These are phyloP conservation scores for Thera obeliscata DNA, from an alignment of 2,888 invertebrate genomes.

Conservation along the genomic window DNA sequence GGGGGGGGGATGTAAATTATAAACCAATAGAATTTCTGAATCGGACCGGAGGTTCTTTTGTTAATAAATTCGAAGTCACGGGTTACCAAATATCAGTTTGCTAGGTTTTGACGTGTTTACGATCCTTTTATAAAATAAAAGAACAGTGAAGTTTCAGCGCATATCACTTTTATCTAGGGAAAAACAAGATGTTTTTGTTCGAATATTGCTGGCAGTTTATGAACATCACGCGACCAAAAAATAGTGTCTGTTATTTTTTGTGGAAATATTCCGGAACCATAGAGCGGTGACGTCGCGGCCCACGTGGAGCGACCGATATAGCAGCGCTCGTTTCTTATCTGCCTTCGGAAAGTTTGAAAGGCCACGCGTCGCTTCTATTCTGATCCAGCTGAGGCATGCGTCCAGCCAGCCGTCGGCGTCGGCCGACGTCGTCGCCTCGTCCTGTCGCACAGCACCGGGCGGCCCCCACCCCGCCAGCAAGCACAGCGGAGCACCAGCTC, in stretches of 20 bases:
- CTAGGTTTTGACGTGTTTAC: too few species aligned
- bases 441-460: too few species aligned
- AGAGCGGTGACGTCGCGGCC: constrained; percentile 12
- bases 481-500: too few species aligned
- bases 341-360: constrained; percentile 4
- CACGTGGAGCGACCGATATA: constrained; percentile 37
- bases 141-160: too few species aligned
- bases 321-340: constrained; percentile 20
- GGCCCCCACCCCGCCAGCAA: too few species aligned
- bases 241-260: constrained; percentile 3
- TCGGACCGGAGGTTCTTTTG: too few species aligned
- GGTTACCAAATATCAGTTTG: too few species aligned
- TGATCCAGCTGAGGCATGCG: constrained; percentile 1
- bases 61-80: too few species aligned
- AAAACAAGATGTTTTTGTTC: neutral
- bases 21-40: too few species aligned
- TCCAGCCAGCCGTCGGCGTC: neutral
- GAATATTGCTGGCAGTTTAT: neutral
- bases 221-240: neutral
- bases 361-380: constrained; percentile 7
- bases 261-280: constrained; percentile 7
- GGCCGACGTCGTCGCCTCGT: neutral
- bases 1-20: too few species aligned
- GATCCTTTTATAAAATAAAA: too few species aligned
- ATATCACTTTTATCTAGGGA: too few species aligned